A percentile compares a stretch with the other conserved stretches of the same genome.
Evolutionary conservation across 2,888 invertebrate species (phyloP).

Genomic region (Sisyra terminalis): DNA sequence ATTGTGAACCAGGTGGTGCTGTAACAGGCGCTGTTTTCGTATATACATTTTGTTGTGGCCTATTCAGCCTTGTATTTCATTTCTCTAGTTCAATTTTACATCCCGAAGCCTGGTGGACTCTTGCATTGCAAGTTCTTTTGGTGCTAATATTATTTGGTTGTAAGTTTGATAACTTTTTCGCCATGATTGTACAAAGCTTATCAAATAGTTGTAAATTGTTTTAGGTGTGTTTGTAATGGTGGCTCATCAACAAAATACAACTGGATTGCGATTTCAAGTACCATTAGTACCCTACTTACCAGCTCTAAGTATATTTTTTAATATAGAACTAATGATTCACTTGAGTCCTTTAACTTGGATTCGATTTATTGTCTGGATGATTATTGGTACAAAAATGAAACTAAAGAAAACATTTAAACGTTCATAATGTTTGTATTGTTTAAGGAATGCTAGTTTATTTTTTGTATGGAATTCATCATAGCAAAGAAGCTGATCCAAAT

Average conservation of each 20-base stretch:
- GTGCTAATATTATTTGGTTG: constrained; percentile 44
- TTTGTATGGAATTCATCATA: constrained; percentile 71
- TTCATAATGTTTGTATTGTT: too few species aligned
- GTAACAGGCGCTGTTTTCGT: constrained; percentile 56
- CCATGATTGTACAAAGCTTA: not conserved
- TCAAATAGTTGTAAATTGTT: not conserved
- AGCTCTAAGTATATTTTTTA: constrained; percentile 62
- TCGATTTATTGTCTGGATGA: constrained; percentile 75
- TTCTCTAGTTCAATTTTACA: constrained; percentile 33
- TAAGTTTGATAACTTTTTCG: constrained; percentile 26
- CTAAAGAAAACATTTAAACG: too few species aligned
- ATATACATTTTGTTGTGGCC: constrained; percentile 48
- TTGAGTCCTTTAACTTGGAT: constrained; percentile 69
- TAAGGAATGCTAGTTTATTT: constrained; percentile 68
- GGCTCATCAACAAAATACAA: constrained; percentile 55
- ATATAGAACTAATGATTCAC: constrained; percentile 70
- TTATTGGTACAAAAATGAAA: constrained; percentile 37
- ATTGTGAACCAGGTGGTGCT: constrained; percentile 59
- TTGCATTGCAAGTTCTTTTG: constrained; percentile 43
- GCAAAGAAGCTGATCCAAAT: constrained; percentile 52
- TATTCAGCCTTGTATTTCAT: constrained; percentile 49
- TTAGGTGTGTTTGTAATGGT: constrained; percentile 51
- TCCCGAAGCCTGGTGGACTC: constrained; percentile 48
- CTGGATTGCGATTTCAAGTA: constrained; percentile 56
- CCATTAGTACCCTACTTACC: constrained; percentile 69